Evolutionary conservation across 1,140 invertebrate genomes (phyloP).

Genomic region (Drosophila burlai): DNA sequence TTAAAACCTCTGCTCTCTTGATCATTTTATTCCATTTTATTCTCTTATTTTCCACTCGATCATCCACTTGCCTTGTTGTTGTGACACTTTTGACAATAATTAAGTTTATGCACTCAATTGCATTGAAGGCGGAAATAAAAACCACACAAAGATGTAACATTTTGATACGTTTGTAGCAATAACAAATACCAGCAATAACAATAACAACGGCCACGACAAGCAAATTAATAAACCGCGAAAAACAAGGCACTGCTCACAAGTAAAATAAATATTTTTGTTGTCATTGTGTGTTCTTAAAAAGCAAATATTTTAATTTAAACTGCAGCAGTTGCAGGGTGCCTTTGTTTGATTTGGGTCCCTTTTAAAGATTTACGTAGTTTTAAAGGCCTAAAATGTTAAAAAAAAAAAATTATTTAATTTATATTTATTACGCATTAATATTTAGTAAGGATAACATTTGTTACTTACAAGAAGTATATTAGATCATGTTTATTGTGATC

Average conservation of each 20-base stretch:
- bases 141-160: constrained; percentile 35
- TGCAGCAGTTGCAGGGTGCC: constrained; percentile 17
- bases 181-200: constrained; percentile 27
- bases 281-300: constrained; percentile 23
- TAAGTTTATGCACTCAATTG: constrained; percentile 64
- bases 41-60: constrained; percentile 25
- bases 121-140: constrained; percentile 50
- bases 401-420: background rate
- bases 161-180: constrained; percentile 35
- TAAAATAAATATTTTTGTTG: constrained; percentile 69
- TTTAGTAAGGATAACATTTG: too few species aligned
- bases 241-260: constrained; percentile 43
- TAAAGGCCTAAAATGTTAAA: background rate
- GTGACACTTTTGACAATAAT: constrained; percentile 66
- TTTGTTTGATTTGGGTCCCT: constrained; percentile 1
- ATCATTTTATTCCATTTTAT: background rate
- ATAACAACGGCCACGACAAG: constrained; percentile 4
- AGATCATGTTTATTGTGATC: too few species aligned
- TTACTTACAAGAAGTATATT: too few species aligned
- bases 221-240: constrained; percentile 46
- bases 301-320: constrained; percentile 33
- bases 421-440: too few species aligned
- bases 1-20: background rate
- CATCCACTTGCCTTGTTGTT: constrained; percentile 30
- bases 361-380: background rate